Conservation (phyloP, 2,888 invertebrate species). For the Drosophila ustulata region DNA sequence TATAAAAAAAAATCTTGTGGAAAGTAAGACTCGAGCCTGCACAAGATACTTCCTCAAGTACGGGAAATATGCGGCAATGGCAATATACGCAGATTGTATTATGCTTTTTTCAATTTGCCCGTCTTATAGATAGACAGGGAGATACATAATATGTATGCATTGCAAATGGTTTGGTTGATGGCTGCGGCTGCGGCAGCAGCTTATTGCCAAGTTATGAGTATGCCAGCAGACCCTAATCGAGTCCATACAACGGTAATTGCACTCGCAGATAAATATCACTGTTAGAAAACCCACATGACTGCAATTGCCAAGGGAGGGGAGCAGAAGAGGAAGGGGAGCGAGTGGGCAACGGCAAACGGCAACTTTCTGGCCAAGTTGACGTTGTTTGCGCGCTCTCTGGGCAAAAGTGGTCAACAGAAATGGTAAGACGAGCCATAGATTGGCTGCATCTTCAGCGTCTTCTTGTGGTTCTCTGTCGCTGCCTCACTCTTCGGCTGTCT, state of each 20-base stretch:
- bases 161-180: conserved; percentile 24
- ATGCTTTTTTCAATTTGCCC: conserved; percentile 3
- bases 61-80: conserved; percentile 1
- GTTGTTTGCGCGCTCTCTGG: conserved; percentile 59
- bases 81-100: neutral
- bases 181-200: conserved; percentile 31
- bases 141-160: conserved; percentile 38
- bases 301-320: conserved; percentile 13
- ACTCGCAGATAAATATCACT: conserved; percentile 75
- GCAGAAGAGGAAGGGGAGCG: neutral
- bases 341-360: conserved; percentile 29
- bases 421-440: conserved; percentile 76
- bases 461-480: conserved; percentile 19
- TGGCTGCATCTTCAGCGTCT: conserved; percentile 52
- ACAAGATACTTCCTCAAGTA: conserved; percentile 9
- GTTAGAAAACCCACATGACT: conserved; percentile 78
- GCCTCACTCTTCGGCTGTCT: conserved; percentile 14
- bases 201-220: conserved; percentile 72
- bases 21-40: conserved; percentile 5
- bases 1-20: neutral
- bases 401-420: conserved; percentile 75
- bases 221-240: conserved; percentile 77
- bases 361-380: conserved; percentile 70
- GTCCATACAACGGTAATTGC: conserved; percentile 79
- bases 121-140: neutral